Evolutionary conservation across 2,888 invertebrate species (phyloP).

Genomic region (Bruchidius siliquastri): DNA sequence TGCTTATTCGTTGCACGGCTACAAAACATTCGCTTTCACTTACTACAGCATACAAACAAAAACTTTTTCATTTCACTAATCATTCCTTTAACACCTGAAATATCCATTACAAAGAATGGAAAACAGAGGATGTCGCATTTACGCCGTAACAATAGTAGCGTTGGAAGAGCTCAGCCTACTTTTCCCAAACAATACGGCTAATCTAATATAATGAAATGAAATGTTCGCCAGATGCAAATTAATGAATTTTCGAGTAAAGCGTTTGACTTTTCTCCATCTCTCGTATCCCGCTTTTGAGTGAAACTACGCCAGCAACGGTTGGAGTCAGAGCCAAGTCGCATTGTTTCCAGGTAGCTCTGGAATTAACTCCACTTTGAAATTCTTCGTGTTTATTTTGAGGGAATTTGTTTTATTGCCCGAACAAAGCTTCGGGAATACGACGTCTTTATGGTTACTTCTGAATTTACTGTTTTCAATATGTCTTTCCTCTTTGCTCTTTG

Average conservation of each 20-base stretch:
- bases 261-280: not conserved
- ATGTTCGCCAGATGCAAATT: not conserved
- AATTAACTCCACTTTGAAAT: not conserved
- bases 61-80: not conserved
- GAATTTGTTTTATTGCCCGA: not conserved
- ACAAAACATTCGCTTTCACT: no score
- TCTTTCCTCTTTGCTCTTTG: not conserved
- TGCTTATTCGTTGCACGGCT: no score
- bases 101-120: not conserved
- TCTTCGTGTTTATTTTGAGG: not conserved
- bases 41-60: no score
- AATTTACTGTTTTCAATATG: not conserved
- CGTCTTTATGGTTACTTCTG: not conserved
- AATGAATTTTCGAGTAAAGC: not conserved
- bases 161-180: not conserved
- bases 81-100: not conserved
- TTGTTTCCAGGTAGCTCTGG: not conserved
- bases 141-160: not conserved
- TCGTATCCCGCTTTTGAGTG: not conserved
- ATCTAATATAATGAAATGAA: not conserved
- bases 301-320: not conserved
- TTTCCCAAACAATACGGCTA: not conserved
- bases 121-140: not conserved
- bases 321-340: not conserved
- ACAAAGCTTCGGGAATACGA: not conserved